Base-by-base conservation (phyloP, 1,140 invertebrate genomes). In the Drosophila ogumai region DNA sequence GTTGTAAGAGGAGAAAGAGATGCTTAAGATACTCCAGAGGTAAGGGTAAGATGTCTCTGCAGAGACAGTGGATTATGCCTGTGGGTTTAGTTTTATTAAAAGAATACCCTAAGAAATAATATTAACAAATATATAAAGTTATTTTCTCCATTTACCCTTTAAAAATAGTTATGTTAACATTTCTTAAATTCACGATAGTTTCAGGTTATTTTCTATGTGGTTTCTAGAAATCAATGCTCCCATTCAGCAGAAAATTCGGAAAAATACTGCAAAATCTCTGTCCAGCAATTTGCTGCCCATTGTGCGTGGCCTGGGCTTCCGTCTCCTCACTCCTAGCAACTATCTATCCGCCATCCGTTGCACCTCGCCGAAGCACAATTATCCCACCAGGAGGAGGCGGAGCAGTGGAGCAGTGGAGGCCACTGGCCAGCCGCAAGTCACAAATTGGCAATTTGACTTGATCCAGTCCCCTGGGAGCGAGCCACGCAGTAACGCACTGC, bases 371-470 rank as follows among this genome's bases (percentile, higher is more conserved):
- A 44, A 55, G 56, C 69, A 55, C 76, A 80, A 73, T 82, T 79
- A 86, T 75, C 63, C 22, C 55, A 43, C 46, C 28, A 36, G 66
- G 32, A 47, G 59, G 15, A 54, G 57, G 36, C 6, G 28, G 34
- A 47, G 1, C 17, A 8, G 50, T 15, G 55, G 38, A 4, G 61
- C n/a, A 34, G 34, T 17, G 43, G 46, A 22, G 63, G 31, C 17
- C 17, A 43, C 38, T 36, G 50, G 52, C 50, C 50, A 67, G 64
- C 84, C 52, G 80, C 84, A 61, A 65, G 74, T 74, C 84, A 84
- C 82, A 87, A 87, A 88, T 87, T 87, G 82, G 43, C 84, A 88
- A 88, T 82, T 87, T 80, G 84, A 80, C 84, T 82, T 82, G 79
- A 76, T 82, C 71, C 75, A 79, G 75, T 79, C 58, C 56, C 44